Base-by-base conservation (phyloP, 2,888 invertebrate genomes). In the Tetragnatha montana region DNA sequence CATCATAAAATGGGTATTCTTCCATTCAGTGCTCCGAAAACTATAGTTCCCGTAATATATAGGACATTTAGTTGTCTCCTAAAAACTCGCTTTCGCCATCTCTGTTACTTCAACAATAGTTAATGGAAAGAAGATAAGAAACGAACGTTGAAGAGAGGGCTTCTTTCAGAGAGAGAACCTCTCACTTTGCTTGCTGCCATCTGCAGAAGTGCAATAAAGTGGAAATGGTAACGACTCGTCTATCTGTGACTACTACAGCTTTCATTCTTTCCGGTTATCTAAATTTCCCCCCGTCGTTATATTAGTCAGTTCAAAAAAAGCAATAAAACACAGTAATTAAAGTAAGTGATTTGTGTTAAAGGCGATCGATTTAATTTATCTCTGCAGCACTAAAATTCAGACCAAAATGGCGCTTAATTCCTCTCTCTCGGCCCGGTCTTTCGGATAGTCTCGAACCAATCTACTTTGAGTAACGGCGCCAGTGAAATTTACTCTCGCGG, bases 401-500 rank as follows among this genome's bases (percentile, higher is more conserved):
- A 74, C 22, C 35, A 74, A 74, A 74, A 74, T 17, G 35, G 47
- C 21, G 17, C 35, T 60, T 60, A 60, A 60, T 60, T 60, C 60
- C 60, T 60, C 60, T 76, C 60, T 60, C 17, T 75, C 1, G 35
- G 17, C 17, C 17, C 60, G 17, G 60, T 60, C 60, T 60, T 60
- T 60, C 60, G 60, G 60, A 60, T 60, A 60, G 60, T 78, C 78
- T 50, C 49, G 21, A 60, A 70, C 81, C 35, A 69, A 81, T 70
- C 68, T 19, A 17, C 19, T 49, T 73, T 76, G 76, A 84, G 76
- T 76, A 84, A 84, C 50, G 74, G 82, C 82, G 69, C 76, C 84
- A 76, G 17, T 22, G 68, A 83, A 83, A 75, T 83, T 83, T 75
- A 83, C 69, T 83, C 83, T 75, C 81, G n/a, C 81, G 35, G 35